These are phyloP conservation scores for Carlito syrichta DNA, from an alignment of 2,113 vertebrate genomes.

Conservation along the genomic window DNA sequence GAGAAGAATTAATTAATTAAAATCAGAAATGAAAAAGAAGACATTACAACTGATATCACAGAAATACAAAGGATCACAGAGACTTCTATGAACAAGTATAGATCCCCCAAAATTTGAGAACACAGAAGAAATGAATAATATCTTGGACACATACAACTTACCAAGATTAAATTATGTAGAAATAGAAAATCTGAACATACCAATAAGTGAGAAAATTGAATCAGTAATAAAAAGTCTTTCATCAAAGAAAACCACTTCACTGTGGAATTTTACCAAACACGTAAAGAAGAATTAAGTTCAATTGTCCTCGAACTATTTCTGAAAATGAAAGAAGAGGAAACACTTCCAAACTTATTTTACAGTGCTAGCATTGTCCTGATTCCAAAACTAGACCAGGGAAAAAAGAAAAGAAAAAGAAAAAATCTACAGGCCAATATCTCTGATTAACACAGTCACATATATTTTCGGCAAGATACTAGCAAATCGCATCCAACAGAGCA, in stretches of 20 bases:
- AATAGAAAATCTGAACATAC: not conserved
- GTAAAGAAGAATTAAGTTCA: not conserved
- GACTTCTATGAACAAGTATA: not conserved
- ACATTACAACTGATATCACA: not conserved
- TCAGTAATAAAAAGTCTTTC: not conserved
- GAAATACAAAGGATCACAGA: not conserved
- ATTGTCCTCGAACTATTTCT: not conserved
- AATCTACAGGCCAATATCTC: not conserved
- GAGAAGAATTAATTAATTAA: not conserved
- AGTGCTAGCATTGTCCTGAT: not conserved
- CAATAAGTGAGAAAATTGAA: not conserved
- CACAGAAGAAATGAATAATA: not conserved
- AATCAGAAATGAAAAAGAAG: not conserved
- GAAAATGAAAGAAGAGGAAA: not conserved
- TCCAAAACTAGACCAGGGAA: not conserved
- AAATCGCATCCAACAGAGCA: not conserved
- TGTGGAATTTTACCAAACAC: not conserved
- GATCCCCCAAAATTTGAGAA: not conserved
- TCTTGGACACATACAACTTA: not conserved
- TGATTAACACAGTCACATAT: not conserved
- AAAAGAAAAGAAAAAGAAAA: too few species aligned
- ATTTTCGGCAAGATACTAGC: not conserved
- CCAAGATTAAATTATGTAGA: not conserved
- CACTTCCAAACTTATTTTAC: not conserved
- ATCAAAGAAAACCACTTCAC: not conserved